Conservation (phyloP, 2,797 vertebrate species). For the Coluber constrictor region DNA sequence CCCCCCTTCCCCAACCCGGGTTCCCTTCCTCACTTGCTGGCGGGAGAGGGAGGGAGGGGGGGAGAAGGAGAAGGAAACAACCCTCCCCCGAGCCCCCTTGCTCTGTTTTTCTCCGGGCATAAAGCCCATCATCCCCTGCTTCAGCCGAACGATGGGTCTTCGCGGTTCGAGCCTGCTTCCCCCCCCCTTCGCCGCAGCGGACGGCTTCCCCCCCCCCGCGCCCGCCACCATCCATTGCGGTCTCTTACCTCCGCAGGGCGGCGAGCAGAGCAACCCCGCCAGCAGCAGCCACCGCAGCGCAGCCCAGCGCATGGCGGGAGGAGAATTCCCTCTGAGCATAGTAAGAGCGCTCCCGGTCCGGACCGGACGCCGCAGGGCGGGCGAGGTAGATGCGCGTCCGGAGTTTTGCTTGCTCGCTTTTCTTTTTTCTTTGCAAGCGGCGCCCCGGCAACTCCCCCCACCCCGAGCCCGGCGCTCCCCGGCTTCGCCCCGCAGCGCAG, state of each 20-base stretch:
- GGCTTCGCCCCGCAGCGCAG: neutral
- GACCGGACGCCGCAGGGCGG: neutral
- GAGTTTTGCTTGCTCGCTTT: neutral
- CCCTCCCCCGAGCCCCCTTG: neutral
- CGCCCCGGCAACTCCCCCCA: no score
- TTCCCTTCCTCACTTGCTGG: neutral
- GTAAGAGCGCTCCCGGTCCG: neutral
- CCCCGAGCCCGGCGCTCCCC: no score
- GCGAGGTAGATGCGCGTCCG: neutral
- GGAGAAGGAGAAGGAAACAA: no score
- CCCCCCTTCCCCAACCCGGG: no score
- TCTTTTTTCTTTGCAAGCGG: no score
- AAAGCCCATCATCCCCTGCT: neutral
- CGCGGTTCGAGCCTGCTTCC: neutral
- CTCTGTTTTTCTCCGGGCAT: neutral
- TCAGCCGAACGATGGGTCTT: neutral
- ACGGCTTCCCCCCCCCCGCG: rapidly evolving
- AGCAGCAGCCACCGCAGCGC: conserved; percentile 9
- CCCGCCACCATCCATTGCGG: neutral
- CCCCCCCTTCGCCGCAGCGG: neutral
- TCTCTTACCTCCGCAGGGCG: neutral
- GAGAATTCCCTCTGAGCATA: neutral
- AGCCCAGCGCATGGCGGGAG: conserved; percentile 41
- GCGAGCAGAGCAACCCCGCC: neutral
- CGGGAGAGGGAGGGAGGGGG: no score